Base-by-base conservation (phyloP, 2,113 vertebrate species). In the Peromyscus californicus region DNA sequence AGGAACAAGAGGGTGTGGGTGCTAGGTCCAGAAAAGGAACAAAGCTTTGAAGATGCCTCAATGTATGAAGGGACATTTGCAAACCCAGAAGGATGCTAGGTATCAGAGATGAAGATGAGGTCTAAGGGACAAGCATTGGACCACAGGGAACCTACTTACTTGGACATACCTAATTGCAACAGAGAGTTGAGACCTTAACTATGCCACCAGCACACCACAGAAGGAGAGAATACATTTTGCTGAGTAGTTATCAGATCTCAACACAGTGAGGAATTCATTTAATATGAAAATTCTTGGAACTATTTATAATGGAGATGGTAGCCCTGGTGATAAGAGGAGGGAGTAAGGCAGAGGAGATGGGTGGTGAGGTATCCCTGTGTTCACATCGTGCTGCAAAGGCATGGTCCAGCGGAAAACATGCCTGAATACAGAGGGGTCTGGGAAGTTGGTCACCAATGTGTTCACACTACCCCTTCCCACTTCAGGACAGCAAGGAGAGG, bases 121-220 rank as follows among this genome's bases (percentile, higher is more conserved):
- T 22, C 33, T 24, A 4, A 59, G 2, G 7, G 29, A 36, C 5
- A 39, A n/a, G 24, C 11, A 42, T 59, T 65, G 10, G 6, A 19
- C 16, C 10, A 83, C 45, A n/a, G 3, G 87, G 36, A 78, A 31
- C 16, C n/a, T 31, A 17, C 3, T 74, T 51, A 15, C 54, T 15
- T 39, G 7, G 39, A 10, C 26, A 75, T 9, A 39, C 24, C 57
- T 39, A 65, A 80, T 31, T 75, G 19, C 36, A 57, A 3, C 1
- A 26, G 63, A n/a, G 10, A 65, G 48, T 17, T 54, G 33, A 9
- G 36, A 0, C 42, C 83, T 83, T 75, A 57, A 22, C 11, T 17
- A 7, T 0, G 12, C 39, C 5, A 7, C 63, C 26, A 10, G 29
- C 54, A 83, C 4, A 26, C 8, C 7, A n/a, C 7, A 24, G 39